A percentile compares a stretch with the other conserved stretches of the same genome.
These are phyloP conservation scores for Antedon mediterranea DNA, from an alignment of 53 echinoderm and acorn worm species.

Conservation along the genomic window DNA sequence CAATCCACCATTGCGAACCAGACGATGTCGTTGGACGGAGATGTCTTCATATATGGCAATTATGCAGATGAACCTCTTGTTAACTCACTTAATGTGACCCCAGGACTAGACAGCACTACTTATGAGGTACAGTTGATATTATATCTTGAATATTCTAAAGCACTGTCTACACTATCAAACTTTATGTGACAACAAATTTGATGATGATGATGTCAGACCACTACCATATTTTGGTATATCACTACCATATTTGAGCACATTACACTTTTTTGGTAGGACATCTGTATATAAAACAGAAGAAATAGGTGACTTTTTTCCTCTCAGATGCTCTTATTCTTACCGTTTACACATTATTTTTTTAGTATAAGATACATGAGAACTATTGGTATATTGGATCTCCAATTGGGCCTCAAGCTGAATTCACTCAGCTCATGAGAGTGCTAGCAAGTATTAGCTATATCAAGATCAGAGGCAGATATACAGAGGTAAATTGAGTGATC, in stretches of 20 bases:
- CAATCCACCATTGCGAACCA: conserved; percentile 51
- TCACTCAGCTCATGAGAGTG: conserved; percentile 26
- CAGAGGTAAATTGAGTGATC: conserved; percentile 19
- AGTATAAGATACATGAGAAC: conserved; percentile 75
- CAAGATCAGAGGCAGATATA: conserved; percentile 62
- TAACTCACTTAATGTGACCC: conserved; percentile 31
- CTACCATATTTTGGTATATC: no score
- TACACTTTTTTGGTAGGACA: no score
- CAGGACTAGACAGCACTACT: conserved; percentile 31
- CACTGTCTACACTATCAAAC: no score
- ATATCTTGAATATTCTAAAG: no score
- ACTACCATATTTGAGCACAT: no score
- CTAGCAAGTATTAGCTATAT: conserved; percentile 47
- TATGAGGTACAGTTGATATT: conserved; percentile 26
- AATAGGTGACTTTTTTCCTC: no score
- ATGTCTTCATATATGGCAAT: conserved; percentile 58
- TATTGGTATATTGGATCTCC: conserved; percentile 65
- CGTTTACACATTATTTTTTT: background rate
- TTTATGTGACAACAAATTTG: no score
- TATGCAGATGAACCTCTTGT: conserved; percentile 35
- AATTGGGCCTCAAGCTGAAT: conserved; percentile 31
- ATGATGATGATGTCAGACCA: no score
- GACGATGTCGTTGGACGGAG: conserved; percentile 37
- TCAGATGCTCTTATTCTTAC: no score
- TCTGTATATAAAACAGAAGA: no score